phyloP scores from a whole-genome alignment of 2,113 vertebrate genomes.

The Cynoglossus semilaevis region DNA sequence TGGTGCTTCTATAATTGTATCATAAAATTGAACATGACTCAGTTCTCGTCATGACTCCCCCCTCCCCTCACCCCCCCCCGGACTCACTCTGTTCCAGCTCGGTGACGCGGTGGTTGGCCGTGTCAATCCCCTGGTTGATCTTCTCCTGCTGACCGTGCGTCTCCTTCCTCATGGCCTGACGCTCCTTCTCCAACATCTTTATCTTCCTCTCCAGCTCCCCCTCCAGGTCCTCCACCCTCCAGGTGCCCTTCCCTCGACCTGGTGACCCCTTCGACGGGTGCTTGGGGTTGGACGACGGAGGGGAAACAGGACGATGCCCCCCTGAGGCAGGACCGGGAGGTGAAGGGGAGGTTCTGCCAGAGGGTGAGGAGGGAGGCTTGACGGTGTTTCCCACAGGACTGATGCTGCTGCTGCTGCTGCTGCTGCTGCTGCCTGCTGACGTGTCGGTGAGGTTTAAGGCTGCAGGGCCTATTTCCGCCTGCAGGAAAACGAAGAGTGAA shows the following conservation, averaged over 20 bases:
- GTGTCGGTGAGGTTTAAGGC: conserved; percentile 75
- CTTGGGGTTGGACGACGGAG: conserved; percentile 35
- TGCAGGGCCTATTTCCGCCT: conserved; percentile 81
- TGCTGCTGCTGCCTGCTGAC: conserved; percentile 19
- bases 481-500: not conserved
- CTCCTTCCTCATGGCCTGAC: conserved; percentile 77
- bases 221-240: conserved; percentile 90
- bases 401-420: conserved; percentile 1
- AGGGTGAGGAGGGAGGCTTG: conserved; percentile 25
- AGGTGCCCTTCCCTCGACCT: conserved; percentile 72
- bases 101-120: conserved; percentile 80
- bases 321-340: conserved; percentile 24
- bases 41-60: not conserved
- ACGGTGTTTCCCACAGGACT: conserved; percentile 14
- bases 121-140: conserved; percentile 87
- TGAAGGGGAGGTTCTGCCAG: conserved; percentile 28
- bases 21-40: too few relatives aligned
- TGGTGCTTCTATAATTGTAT: too few relatives aligned
- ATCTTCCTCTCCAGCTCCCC: conserved; percentile 92
- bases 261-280: conserved; percentile 43
- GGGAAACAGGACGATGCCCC: conserved; percentile 45
- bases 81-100: conserved; percentile 91
- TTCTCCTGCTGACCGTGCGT: conserved; percentile 83
- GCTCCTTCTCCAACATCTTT: conserved; percentile 89
- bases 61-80: not conserved